Evolutionary conservation across 2,113 vertebrate genomes (phyloP), one percentile per base, ranked within the genome.

Genomic region (Poeciliopsis prolifica): DNA sequence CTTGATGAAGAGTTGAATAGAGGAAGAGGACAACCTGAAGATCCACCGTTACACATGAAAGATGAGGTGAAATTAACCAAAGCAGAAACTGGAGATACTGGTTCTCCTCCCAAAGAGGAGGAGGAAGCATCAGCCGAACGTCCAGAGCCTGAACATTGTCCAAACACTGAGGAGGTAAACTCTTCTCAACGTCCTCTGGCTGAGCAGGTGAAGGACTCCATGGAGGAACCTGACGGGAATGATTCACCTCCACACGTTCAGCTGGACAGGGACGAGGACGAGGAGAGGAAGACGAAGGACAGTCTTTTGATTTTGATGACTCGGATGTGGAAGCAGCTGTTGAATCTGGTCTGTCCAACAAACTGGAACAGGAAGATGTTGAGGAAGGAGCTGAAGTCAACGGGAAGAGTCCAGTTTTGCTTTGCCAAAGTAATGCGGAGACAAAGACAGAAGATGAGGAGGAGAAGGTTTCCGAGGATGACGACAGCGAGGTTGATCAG

Each of bases 251-350:
- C 4, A 40, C 35, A 48, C 7, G 11, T 0, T 4, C 33, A 42
- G 60, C 77, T 48, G 62, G 74, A 61, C 17, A 63, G 40, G 5
- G 72, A 75, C 5, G 85, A 88, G 30, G 80, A 83, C 2, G 72
- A 87, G 0, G 12, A 1, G 83, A 71, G 15, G 79, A 89, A 2
- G 88, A 87, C 0, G 79, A 92, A 73, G 91, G 87, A 15, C 86
- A 80, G 62, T 87, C 86, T 6, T 93, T 94, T 86, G 90, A 93
- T 71, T 93, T 92, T 77, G 90, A 94, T 58, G 89, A 92, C 33
- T 31, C 85, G 58, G 88, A 93, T 28, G 19, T 81, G 0, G 91
- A 91, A n/a, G 72, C 35, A 11, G 78, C 82, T 13, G 2, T 72
- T 2, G 77, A 1, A 0, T 31, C 54, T 1, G 54, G 42, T 30